phyloP scores from a whole-genome alignment of 2,888 invertebrate species.

The Micoletzkya japonica region DNA sequence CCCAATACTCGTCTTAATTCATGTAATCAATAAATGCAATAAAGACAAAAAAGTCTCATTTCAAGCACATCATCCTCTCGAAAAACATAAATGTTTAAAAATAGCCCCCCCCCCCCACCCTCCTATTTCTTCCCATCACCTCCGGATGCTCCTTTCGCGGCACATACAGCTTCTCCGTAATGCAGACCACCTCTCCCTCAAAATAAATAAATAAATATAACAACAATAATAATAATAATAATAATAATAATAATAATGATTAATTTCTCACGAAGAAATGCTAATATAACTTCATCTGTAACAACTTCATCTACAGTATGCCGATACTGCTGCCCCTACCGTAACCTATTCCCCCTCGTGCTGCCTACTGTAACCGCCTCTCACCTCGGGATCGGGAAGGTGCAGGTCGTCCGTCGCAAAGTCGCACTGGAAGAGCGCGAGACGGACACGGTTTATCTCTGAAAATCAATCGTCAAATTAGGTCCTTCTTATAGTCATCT shows the following conservation, averaged over 20 bases:
- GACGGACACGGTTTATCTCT: constrained; percentile 97
- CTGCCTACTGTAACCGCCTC: not conserved
- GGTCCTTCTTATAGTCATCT: no score
- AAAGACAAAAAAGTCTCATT: no score
- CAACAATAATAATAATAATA: not conserved
- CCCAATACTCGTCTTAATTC: no score
- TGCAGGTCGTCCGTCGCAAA: constrained; percentile 79
- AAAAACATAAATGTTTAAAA: not conserved
- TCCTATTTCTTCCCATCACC: constrained; percentile 73
- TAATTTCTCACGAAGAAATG: not conserved
- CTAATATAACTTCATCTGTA: not conserved
- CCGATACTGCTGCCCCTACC: not conserved
- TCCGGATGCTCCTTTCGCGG: constrained; percentile 99
- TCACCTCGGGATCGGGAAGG: constrained; percentile 52
- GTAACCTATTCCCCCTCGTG: not conserved
- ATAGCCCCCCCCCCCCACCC: not conserved
- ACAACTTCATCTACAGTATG: not conserved
- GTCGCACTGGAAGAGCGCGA: constrained; percentile 93
- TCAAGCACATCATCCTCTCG: no score
- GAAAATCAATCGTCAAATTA: constrained; percentile 65
- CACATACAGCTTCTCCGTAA: constrained; percentile 98
- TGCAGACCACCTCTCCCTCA: constrained; percentile 74
- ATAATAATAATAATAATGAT: not conserved
- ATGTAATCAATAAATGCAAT: no score
- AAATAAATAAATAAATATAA: not conserved